These are phyloP conservation scores for Neomicropteryx cornuta DNA, from an alignment of 1,140 invertebrate genomes.

Conservation along the genomic window DNA sequence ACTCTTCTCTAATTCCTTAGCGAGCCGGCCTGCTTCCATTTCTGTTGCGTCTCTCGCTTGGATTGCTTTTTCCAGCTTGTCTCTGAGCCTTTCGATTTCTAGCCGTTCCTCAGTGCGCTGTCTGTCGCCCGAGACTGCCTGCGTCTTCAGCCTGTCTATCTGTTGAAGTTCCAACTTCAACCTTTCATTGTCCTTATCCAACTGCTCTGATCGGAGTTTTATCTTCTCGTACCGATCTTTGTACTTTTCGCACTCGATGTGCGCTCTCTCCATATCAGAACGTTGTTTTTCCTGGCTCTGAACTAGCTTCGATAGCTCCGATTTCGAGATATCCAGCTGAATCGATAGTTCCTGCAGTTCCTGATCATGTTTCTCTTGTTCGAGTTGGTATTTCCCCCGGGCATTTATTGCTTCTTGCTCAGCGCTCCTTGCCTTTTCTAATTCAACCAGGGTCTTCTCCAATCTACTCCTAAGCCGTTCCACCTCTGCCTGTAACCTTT, in stretches of 20 bases:
- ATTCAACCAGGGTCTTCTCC: slow-evolving; percentile 67
- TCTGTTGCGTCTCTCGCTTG: slow-evolving; percentile 69
- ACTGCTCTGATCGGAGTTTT: slow-evolving; percentile 51
- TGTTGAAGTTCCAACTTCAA: slow-evolving; percentile 56
- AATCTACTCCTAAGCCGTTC: slow-evolving; percentile 72
- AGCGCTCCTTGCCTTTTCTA: slow-evolving; percentile 59
- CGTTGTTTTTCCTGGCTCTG: slow-evolving; percentile 65
- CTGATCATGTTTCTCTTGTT: slow-evolving; percentile 59
- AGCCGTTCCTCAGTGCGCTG: slow-evolving; percentile 45
- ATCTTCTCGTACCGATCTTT: slow-evolving; percentile 75
- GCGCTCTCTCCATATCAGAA: slow-evolving; percentile 62
- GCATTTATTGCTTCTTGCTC: slow-evolving; percentile 54
- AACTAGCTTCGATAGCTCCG: slow-evolving; percentile 61
- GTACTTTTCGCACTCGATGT: slow-evolving; percentile 78
- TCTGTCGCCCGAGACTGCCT: slow-evolving; percentile 48
- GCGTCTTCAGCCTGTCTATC: slow-evolving; percentile 52
- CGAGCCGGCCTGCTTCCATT: slow-evolving; percentile 70
- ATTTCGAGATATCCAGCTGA: slow-evolving; percentile 66
- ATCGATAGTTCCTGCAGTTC: slow-evolving; percentile 67
- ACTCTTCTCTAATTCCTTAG: slow-evolving; percentile 78
- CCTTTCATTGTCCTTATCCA: slow-evolving; percentile 65
- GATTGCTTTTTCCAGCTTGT: slow-evolving; percentile 76
- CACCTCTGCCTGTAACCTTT: slow-evolving; percentile 68
- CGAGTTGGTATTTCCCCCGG: slow-evolving; percentile 74
- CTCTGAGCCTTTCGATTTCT: slow-evolving; percentile 73